Conservation (phyloP, 2,113 vertebrate genomes). For the Paedocypris sp. region DNA sequence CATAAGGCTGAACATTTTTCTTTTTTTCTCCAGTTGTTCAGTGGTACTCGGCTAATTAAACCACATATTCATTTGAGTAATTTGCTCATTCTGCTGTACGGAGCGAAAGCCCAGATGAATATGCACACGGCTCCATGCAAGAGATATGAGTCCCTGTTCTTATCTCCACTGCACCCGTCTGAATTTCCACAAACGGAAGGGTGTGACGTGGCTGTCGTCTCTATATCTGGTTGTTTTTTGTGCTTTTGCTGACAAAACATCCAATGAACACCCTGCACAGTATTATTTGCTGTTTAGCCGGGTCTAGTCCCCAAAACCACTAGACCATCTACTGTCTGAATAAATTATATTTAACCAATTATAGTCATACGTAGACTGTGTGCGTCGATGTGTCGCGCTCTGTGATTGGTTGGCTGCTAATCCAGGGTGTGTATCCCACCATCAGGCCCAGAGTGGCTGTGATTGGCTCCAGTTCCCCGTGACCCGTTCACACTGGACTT, state of each 20-base stretch:
- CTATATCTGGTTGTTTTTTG: conserved; percentile 47
- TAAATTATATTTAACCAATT: too few species aligned
- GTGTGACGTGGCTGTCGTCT: conserved; percentile 45
- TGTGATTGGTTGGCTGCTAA: too few species aligned
- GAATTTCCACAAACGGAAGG: conserved; percentile 49
- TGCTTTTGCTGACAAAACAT: conserved; percentile 6
- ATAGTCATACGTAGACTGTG: too few species aligned
- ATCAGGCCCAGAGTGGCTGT: too few species aligned
- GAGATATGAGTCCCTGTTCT: conserved; percentile 32
- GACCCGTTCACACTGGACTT: too few species aligned
- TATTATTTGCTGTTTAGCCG: too few species aligned
- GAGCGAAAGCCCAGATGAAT: conserved; percentile 45
- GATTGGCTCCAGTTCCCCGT: too few species aligned
- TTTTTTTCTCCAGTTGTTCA: conserved; percentile 34
- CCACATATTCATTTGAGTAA: conserved; percentile 51
- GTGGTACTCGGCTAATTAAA: conserved; percentile 51
- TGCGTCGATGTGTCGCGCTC: too few species aligned
- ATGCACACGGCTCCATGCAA: conserved; percentile 31
- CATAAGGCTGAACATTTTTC: conserved; percentile 40
- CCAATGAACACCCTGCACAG: too few species aligned
- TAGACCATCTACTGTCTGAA: too few species aligned
- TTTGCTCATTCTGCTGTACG: conserved; percentile 39
- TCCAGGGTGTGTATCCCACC: too few species aligned
- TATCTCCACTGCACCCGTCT: conserved; percentile 49
- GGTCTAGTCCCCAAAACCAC: too few species aligned